Conservation (phyloP, 2,113 vertebrate genomes). For the Phrynosoma platyrhinos region DNA sequence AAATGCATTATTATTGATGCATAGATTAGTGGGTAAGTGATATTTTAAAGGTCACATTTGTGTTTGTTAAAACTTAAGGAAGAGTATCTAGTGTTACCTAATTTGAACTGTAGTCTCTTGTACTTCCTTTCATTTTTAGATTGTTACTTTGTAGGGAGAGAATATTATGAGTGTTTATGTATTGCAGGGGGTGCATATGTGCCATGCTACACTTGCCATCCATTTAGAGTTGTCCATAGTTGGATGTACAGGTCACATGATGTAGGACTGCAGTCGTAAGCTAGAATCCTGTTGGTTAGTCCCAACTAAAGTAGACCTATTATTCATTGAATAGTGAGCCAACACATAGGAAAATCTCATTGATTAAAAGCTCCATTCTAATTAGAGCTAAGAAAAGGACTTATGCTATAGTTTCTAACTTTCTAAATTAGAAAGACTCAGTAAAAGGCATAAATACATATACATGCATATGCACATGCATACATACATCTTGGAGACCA, state of each 20-base stretch:
- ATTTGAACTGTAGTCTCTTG: background rate
- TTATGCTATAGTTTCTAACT: background rate
- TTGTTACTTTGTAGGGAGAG: background rate
- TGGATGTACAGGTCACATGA: too few relatives aligned
- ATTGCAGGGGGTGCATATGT: background rate
- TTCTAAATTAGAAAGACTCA: background rate
- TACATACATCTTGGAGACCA: background rate
- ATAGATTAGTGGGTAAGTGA: background rate
- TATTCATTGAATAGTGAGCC: too few relatives aligned
- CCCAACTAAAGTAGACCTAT: too few relatives aligned
- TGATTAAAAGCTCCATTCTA: too few relatives aligned
- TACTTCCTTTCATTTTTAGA: background rate
- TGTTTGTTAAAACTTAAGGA: background rate
- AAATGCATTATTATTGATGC: background rate
- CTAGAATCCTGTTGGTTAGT: too few relatives aligned
- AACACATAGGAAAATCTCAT: too few relatives aligned
- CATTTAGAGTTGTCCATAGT: too few relatives aligned
- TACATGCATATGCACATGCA: background rate
- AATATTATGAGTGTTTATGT: background rate
- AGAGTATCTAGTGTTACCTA: background rate
- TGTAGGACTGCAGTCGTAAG: too few relatives aligned
- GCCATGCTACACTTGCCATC: too few relatives aligned
- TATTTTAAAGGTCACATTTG: background rate
- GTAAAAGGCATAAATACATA: background rate
- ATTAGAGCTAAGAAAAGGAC: too few relatives aligned